Conservation (phyloP, 2,113 vertebrate species). For the Notarius lentiginosus region DNA sequence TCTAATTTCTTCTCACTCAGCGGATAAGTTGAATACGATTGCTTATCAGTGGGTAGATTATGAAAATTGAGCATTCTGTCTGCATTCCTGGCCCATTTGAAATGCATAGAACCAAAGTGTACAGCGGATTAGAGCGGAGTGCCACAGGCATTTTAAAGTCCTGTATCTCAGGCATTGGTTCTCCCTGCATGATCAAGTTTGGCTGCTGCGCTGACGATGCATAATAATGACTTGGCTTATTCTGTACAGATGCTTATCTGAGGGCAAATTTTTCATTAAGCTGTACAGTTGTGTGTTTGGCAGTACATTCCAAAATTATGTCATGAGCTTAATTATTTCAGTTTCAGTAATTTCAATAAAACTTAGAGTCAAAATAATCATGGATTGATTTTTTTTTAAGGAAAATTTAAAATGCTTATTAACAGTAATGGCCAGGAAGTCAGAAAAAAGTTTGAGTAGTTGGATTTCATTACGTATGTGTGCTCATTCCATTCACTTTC, state of each 20-base stretch:
- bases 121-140: constrained; percentile 54
- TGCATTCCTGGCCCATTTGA: constrained; percentile 56
- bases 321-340: background rate
- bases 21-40: constrained; percentile 43
- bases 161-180: constrained; percentile 47
- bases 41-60: constrained; percentile 62
- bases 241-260: constrained; percentile 33
- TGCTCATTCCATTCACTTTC: constrained; percentile 24
- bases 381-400: background rate
- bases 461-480: constrained; percentile 42
- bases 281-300: constrained; percentile 9
- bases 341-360: background rate
- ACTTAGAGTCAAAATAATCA: background rate
- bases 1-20: constrained; percentile 44
- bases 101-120: constrained; percentile 53
- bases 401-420: background rate
- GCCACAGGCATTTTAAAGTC: constrained; percentile 51
- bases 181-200: constrained; percentile 16
- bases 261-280: constrained; percentile 1
- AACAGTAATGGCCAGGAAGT: background rate
- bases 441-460: constrained; percentile 4
- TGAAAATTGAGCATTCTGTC: constrained; percentile 55
- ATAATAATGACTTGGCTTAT: constrained; percentile 34
- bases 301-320: background rate
- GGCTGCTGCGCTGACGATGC: constrained; percentile 11